Percentiles rank a stretch among this genome's conserved stretches.
phyloP scores from a whole-genome alignment of 2,113 vertebrate genomes.

The Pundamilia nyererei region DNA sequence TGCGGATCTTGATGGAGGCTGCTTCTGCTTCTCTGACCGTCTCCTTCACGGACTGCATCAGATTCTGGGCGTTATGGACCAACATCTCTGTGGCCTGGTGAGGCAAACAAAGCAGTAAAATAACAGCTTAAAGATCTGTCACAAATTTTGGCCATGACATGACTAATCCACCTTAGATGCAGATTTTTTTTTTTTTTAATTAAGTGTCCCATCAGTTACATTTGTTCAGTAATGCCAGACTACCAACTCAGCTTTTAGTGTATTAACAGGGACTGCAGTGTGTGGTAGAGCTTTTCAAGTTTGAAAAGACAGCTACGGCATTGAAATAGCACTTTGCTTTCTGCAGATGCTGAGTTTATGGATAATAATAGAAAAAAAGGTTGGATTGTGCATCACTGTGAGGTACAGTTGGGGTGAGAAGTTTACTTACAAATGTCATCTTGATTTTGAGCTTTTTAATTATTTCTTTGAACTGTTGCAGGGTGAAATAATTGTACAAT shows the following conservation, averaged over 20 bases:
- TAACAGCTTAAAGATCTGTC: background rate
- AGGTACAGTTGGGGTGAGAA: background rate
- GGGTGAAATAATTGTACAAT: background rate
- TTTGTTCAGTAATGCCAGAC: background rate
- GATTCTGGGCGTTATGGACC: constrained; percentile 98
- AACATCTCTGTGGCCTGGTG: constrained; percentile 80
- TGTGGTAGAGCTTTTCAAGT: background rate
- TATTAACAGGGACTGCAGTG: background rate
- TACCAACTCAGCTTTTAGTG: background rate
- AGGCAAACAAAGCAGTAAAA: background rate
- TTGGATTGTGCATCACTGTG: background rate
- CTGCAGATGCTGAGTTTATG: background rate
- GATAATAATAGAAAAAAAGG: background rate
- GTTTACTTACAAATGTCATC: background rate
- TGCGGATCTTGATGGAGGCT: constrained; percentile 98
- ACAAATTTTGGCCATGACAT: background rate
- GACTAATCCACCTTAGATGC: background rate
- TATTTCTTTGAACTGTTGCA: background rate
- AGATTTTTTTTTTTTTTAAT: background rate
- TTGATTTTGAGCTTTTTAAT: background rate
- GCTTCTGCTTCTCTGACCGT: constrained; percentile 98
- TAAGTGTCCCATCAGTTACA: background rate
- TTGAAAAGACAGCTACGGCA: background rate
- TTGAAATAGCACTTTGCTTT: background rate
- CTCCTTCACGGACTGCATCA: constrained; percentile 99